phyloP scores from a whole-genome alignment of 92 coral and sea anemone species.

The Diadumene lineata region DNA sequence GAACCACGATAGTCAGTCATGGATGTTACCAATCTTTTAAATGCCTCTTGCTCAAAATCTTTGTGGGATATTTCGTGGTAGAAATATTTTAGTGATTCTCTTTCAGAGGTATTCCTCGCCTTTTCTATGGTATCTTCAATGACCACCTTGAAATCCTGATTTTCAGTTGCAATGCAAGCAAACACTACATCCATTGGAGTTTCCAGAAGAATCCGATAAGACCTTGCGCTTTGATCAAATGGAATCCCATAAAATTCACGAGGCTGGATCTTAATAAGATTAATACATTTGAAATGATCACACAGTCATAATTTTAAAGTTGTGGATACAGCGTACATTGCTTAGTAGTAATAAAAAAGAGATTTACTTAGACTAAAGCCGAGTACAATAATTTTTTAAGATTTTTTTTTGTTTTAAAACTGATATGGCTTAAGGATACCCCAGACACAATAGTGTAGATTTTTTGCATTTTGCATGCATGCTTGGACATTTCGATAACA shows the following conservation, averaged over 20 bases:
- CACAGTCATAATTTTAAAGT: too few relatives aligned
- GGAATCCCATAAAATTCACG: neutral
- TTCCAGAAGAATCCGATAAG: neutral
- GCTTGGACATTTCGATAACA: too few relatives aligned
- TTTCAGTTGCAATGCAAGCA: neutral
- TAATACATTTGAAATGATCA: neutral
- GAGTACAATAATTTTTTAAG: too few relatives aligned
- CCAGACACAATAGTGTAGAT: too few relatives aligned
- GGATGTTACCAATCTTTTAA: neutral
- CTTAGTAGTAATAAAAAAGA: too few relatives aligned
- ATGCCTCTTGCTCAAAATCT: neutral
- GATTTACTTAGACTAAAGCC: too few relatives aligned
- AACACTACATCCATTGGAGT: neutral
- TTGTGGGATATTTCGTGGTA: slow-evolving; percentile 3
- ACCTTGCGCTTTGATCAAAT: neutral
- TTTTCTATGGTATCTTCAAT: neutral
- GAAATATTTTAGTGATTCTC: neutral
- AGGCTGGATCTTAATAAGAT: neutral
- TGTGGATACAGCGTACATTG: too few relatives aligned
- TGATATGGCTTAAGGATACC: too few relatives aligned
- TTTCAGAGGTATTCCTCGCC: neutral
- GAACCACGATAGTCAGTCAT: neutral
- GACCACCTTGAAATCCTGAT: neutral
- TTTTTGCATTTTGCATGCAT: too few relatives aligned
- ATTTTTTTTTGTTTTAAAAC: too few relatives aligned